phyloP scores from a whole-genome alignment of 2,888 invertebrate genomes.

The Argyra leucocephala region DNA sequence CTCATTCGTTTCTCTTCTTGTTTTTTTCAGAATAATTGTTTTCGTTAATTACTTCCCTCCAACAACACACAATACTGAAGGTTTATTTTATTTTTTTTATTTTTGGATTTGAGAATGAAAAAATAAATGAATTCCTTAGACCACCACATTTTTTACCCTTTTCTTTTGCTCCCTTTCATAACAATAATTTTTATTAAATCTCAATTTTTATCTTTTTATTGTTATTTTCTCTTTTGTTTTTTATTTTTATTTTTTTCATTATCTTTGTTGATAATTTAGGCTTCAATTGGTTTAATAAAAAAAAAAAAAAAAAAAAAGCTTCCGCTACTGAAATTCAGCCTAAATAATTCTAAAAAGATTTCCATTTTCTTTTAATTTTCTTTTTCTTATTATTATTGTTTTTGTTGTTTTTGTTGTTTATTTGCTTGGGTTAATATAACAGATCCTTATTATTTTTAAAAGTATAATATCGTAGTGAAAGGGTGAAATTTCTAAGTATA shows the following conservation, averaged over 20 bases:
- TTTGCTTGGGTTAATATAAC: constrained; percentile 2
- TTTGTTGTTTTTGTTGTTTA: neutral
- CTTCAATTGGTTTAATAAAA: neutral
- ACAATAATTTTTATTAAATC: constrained; percentile 6
- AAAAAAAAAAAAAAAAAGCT: neutral
- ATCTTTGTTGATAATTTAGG: constrained; percentile 1
- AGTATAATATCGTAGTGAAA: too few relatives aligned
- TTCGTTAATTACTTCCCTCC: neutral
- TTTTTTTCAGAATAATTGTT: neutral
- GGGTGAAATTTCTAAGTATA: too few relatives aligned
- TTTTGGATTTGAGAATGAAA: neutral
- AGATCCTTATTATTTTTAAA: neutral
- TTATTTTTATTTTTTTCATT: neutral
- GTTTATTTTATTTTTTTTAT: neutral
- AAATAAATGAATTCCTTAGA: neutral
- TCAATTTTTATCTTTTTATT: neutral
- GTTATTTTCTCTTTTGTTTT: neutral
- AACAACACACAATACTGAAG: too few relatives aligned
- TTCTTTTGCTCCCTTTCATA: neutral
- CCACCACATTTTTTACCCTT: too few relatives aligned
- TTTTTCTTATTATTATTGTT: neutral
- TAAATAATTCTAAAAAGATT: neutral
- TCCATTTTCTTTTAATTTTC: too few relatives aligned
- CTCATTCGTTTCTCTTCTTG: too few relatives aligned
- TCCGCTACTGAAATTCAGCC: neutral